phyloP scores from a whole-genome alignment of 2,888 invertebrate species.

The Strigamia crassipes region DNA sequence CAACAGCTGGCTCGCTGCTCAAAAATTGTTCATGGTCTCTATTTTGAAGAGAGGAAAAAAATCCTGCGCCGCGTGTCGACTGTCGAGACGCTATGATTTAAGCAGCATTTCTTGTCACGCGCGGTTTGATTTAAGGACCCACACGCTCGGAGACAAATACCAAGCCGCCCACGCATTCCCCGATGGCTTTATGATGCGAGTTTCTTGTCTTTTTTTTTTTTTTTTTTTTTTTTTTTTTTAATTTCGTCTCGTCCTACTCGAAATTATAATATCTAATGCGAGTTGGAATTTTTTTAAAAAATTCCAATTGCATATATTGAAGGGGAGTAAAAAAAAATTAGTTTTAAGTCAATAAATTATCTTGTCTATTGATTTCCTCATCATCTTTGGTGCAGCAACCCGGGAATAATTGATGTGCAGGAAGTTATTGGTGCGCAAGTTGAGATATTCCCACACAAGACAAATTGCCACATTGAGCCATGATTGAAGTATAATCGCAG shows the following conservation, averaged over 20 bases:
- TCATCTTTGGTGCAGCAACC: slow-evolving; percentile 16
- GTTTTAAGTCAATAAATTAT: slow-evolving; percentile 2
- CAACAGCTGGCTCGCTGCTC: slow-evolving; percentile 21
- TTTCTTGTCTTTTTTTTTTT: background rate
- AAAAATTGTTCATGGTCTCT: slow-evolving; percentile 21
- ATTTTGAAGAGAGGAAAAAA: background rate
- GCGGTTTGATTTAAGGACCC: slow-evolving; percentile 10
- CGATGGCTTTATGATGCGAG: background rate
- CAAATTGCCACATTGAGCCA: slow-evolving; percentile 21
- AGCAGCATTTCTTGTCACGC: background rate
- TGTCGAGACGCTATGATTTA: slow-evolving; percentile 16
- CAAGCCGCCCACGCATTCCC: slow-evolving; percentile 21
- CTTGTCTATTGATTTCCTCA: slow-evolving; percentile 12
- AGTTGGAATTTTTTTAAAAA: background rate
- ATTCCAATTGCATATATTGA: background rate
- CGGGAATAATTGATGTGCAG: slow-evolving; percentile 11
- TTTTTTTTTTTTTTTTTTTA: background rate
- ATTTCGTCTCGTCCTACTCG: too few relatives aligned
- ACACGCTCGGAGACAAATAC: slow-evolving; percentile 5
- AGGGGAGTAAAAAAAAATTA: background rate
- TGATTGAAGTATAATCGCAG: slow-evolving; percentile 21
- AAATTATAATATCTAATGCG: background rate
- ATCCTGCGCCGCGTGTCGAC: background rate
- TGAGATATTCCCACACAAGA: slow-evolving; percentile 21
- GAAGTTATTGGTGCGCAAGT: slow-evolving; percentile 21